Conservation (phyloP, 2,797 vertebrate genomes). For the Balearica regulorum region DNA sequence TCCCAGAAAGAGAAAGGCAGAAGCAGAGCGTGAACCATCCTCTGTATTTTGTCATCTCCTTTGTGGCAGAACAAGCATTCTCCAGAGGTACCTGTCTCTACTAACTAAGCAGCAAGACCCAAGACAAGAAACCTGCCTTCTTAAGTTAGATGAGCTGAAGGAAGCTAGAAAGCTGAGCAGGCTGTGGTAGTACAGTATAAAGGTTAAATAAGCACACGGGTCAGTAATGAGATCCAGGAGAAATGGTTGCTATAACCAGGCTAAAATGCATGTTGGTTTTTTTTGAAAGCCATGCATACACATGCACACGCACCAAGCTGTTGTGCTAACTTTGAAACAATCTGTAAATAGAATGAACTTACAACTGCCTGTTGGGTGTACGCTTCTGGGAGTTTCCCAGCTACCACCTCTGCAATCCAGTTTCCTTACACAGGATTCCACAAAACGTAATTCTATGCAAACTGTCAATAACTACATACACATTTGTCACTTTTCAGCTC, state of each 20-base stretch:
- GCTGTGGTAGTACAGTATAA: not conserved
- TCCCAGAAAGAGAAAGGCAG: not conserved
- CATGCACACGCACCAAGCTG: not conserved
- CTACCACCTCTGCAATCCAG: not conserved
- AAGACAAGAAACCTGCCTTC: not conserved
- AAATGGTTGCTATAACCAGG: not conserved
- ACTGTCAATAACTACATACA: not conserved
- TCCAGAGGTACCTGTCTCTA: not conserved
- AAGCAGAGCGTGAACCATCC: not conserved
- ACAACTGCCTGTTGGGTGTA: not conserved
- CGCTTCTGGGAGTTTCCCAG: not conserved
- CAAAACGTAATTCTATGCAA: not conserved
- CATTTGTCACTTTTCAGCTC: not conserved
- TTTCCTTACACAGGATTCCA: not conserved
- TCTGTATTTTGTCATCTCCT: not conserved
- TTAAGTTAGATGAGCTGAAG: not conserved
- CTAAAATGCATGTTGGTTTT: not conserved
- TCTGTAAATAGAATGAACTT: not conserved
- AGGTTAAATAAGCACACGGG: not conserved
- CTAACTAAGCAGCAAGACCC: not conserved
- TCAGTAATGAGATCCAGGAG: not conserved
- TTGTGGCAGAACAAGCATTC: not conserved
- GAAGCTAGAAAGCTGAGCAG: not conserved
- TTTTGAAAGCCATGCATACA: not conserved
- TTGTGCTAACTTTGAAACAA: not conserved